Evolutionary conservation across 2,113 vertebrate species (phyloP).

Genomic region (Lipotes vexillifer): DNA sequence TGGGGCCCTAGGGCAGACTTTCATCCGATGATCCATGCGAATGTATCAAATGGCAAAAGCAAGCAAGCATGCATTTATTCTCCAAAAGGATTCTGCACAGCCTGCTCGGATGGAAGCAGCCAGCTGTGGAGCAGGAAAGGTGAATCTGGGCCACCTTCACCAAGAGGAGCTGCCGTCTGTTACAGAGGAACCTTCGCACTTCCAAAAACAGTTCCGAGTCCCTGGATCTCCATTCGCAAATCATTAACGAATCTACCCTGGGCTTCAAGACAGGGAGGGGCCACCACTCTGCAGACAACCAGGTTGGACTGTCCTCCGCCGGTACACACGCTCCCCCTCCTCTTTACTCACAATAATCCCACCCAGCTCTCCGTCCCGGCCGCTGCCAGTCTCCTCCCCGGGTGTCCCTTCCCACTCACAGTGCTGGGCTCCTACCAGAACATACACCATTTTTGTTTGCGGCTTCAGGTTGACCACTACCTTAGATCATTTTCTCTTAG

Average conservation of each 20-base stretch:
- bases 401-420: no score
- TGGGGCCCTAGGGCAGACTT: background rate
- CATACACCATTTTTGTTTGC: background rate
- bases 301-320: background rate
- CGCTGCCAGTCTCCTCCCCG: background rate
- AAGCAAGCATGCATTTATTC: background rate
- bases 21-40: no score
- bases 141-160: no score
- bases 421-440: background rate
- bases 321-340: rapidly evolving
- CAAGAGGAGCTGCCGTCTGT: rapidly evolving
- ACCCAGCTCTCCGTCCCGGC: rapidly evolving
- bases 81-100: background rate
- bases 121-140: rapidly evolving
- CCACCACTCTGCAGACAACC: no score
- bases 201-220: background rate
- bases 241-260: background rate
- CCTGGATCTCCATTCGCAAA: no score
- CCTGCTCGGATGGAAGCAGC: background rate
- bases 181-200: background rate
- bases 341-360: background rate
- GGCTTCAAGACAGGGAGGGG: background rate
- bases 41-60: background rate
- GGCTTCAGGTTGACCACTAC: background rate
- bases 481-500: background rate